Evolutionary conservation across 35 echinoderm and acorn worm species (phyloP).

Genomic region (Apostichopus japonicus): DNA sequence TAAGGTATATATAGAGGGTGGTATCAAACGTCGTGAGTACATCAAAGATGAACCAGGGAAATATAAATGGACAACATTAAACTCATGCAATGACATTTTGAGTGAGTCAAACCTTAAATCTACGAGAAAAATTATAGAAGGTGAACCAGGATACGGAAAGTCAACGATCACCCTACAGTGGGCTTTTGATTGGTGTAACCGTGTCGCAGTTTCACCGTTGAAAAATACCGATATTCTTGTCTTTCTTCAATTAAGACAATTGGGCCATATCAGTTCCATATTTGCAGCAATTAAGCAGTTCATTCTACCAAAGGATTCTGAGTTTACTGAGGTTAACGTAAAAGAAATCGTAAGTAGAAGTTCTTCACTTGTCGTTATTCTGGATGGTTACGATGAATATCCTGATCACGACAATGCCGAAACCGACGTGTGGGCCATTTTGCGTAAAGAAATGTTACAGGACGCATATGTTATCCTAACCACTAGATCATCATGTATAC

Average conservation of each 20-base stretch:
- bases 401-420: constrained; percentile 6
- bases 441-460: not conserved
- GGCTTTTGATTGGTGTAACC: constrained; percentile 28
- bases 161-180: not conserved
- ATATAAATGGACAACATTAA: not conserved
- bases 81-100: constrained; percentile 1
- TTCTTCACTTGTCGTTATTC: not conserved
- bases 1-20: constrained; percentile 26
- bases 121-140: constrained; percentile 13
- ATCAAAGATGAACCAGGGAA: not conserved
- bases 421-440: constrained; percentile 8
- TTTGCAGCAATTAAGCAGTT: constrained; percentile 14
- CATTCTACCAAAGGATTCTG: constrained; percentile 11
- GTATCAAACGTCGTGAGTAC: not conserved
- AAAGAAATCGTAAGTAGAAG: not conserved
- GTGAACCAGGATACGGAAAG: constrained; percentile 31
- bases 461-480: constrained; percentile 4
- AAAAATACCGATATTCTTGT: constrained; percentile 15
- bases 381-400: constrained; percentile 46
- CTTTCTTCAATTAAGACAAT: constrained; percentile 1
- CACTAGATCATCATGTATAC: not conserved
- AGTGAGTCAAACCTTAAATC: not conserved
- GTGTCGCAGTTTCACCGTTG: not conserved
- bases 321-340: not conserved
- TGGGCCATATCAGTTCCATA: not conserved